Evolutionary conservation across 2,888 invertebrate genomes (phyloP).

Genomic region (Prosopocoilus inquinatus): DNA sequence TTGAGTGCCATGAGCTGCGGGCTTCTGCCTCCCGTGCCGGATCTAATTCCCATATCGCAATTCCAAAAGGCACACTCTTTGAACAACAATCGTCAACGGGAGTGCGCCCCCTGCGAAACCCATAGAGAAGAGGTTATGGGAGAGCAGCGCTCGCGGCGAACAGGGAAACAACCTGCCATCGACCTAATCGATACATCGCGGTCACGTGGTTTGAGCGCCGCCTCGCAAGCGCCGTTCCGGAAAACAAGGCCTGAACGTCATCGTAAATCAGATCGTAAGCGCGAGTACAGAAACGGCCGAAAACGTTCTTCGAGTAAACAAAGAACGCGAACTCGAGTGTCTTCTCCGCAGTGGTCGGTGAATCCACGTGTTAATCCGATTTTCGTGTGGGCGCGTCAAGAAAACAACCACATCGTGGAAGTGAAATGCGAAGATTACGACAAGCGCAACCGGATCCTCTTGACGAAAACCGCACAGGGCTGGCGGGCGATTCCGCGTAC

Average conservation of each 20-base stretch:
- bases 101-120: conserved; percentile 44
- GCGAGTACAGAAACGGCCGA: conserved; percentile 37
- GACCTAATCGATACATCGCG: conserved; percentile 50
- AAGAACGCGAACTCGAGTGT: conserved; percentile 28
- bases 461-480: conserved; percentile 77
- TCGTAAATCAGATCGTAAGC: conserved; percentile 52
- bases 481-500: conserved; percentile 83
- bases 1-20: conserved; percentile 45
- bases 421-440: conserved; percentile 88
- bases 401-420: conserved; percentile 76
- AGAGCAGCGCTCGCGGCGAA: conserved; percentile 49
- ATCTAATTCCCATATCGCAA: conserved; percentile 49
- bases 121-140: conserved; percentile 47
- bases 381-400: conserved; percentile 81
- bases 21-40: conserved; percentile 48
- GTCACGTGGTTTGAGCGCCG: conserved; percentile 49
- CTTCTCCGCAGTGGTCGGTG: conserved; percentile 49
- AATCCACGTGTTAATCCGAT: conserved; percentile 74
- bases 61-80: conserved; percentile 41
- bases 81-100: conserved; percentile 32
- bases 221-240: conserved; percentile 48
- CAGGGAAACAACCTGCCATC: conserved; percentile 43
- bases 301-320: conserved; percentile 31
- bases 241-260: conserved; percentile 50
- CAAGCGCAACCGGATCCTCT: conserved; percentile 77